Percentiles rank a stretch among this genome's conserved stretches.
Evolutionary conservation across 2,888 invertebrate species (phyloP).

Genomic region (Aphidoletes aphidimyza): DNA sequence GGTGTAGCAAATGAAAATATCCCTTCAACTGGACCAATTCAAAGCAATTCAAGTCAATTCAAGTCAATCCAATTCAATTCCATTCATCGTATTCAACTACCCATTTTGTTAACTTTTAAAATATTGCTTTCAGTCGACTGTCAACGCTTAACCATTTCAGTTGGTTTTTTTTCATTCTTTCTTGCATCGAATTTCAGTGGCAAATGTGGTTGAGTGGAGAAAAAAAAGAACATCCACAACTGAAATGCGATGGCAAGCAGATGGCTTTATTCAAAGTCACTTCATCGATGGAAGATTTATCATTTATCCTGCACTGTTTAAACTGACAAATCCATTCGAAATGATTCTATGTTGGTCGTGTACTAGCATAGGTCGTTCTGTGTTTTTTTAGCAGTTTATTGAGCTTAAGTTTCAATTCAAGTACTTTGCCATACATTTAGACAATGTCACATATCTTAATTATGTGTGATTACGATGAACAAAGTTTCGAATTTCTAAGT

Average conservation of each 20-base stretch:
- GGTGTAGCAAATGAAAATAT: neutral
- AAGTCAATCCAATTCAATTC: neutral
- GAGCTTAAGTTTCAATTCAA: neutral
- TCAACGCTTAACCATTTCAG: neutral
- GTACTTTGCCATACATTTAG: neutral
- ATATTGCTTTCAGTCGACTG: slow-evolving; percentile 22
- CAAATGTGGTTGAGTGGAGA: slow-evolving; percentile 1
- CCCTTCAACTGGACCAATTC: neutral
- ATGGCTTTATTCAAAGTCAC: neutral
- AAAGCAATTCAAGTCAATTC: too few species aligned
- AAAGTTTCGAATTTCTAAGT: slow-evolving; percentile 15
- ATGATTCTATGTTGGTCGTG: too few species aligned
- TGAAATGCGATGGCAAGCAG: neutral
- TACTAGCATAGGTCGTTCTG: too few species aligned
- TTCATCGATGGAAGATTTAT: slow-evolving; percentile 6
- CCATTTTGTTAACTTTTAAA: neutral
- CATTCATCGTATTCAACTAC: neutral
- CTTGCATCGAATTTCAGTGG: neutral
- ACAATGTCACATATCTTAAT: slow-evolving; percentile 33
- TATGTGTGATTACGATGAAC: slow-evolving; percentile 21
- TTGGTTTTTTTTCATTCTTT: neutral
- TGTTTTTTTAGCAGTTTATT: slow-evolving; percentile 13
- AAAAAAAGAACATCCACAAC: neutral
- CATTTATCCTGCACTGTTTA: neutral
- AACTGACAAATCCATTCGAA: slow-evolving; percentile 16